phyloP scores from a whole-genome alignment of 1,140 invertebrate genomes.

The Ceratina calcarata region DNA sequence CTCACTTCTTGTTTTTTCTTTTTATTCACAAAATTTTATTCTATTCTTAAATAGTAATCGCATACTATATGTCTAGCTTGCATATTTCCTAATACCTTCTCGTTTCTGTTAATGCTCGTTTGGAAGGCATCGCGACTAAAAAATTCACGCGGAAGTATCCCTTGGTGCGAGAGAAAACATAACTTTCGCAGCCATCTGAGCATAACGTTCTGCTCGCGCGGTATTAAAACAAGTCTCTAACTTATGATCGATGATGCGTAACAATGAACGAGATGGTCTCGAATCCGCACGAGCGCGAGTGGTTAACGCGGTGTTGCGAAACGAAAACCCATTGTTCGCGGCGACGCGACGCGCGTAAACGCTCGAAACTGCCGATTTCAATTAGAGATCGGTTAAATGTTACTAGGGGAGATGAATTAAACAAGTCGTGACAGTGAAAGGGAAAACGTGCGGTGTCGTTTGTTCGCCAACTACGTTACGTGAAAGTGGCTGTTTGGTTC shows the following conservation, averaged over 20 bases:
- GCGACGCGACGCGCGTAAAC: background rate
- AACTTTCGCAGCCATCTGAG: too few species aligned
- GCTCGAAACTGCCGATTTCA: conserved; percentile 44
- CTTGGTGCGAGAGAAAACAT: background rate
- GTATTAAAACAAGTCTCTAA: background rate
- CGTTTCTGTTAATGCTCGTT: too few species aligned
- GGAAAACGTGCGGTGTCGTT: conserved; percentile 30
- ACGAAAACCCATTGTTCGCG: background rate
- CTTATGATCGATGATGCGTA: background rate
- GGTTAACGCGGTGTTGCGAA: conserved; percentile 4
- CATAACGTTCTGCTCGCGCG: background rate
- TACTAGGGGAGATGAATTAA: conserved; percentile 44
- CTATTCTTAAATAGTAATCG: too few species aligned
- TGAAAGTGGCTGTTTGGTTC: conserved; percentile 43
- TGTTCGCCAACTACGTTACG: conserved; percentile 27
- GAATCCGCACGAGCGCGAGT: background rate
- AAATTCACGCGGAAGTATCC: too few species aligned
- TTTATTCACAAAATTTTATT: too few species aligned
- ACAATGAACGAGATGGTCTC: background rate
- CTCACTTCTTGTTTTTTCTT: too few species aligned
- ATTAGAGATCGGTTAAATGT: conserved; percentile 48
- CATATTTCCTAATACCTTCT: too few species aligned
- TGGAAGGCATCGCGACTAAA: too few species aligned
- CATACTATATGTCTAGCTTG: too few species aligned
- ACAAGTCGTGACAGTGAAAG: conserved; percentile 37